A percentile compares a stretch with the other conserved stretches of the same genome.
Conservation (phyloP, 2,888 invertebrate species). For the Eustalomyia histrio region DNA sequence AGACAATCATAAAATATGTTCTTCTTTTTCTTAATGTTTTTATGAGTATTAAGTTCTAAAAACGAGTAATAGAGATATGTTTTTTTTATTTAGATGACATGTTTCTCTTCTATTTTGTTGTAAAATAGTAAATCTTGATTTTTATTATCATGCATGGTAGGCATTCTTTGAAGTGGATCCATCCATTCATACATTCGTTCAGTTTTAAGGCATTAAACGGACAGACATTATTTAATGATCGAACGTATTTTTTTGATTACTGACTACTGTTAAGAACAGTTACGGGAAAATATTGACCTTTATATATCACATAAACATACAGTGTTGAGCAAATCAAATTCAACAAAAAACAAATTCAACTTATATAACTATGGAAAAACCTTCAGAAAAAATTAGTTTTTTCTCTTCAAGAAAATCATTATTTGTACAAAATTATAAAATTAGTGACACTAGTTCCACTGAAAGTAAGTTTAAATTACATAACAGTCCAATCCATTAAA, state of each 20-base stretch:
- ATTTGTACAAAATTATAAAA: no score
- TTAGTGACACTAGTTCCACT: no score
- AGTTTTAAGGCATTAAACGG: slow-evolving; percentile 2
- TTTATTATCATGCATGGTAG: slow-evolving; percentile 1
- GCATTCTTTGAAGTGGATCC: slow-evolving; percentile 8
- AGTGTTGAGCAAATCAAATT: no score
- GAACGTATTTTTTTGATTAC: background rate
- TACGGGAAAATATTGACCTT: no score
- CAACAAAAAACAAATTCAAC: no score
- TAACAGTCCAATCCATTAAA: no score
- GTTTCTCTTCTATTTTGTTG: background rate
- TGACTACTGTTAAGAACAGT: background rate
- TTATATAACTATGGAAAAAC: no score
- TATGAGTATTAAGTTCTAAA: background rate
- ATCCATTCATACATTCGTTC: background rate
- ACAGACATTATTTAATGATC: background rate
- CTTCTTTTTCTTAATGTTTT: background rate
- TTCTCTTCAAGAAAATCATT: no score
- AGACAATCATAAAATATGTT: slow-evolving; percentile 3
- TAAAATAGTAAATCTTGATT: background rate
- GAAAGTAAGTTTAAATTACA: no score
- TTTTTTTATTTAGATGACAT: slow-evolving; percentile 15
- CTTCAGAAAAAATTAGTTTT: no score
- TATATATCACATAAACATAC: no score
- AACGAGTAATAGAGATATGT: background rate